These are phyloP conservation scores for Nasonovia ribisnigri DNA, from an alignment of 2,888 invertebrate genomes.

Conservation along the genomic window DNA sequence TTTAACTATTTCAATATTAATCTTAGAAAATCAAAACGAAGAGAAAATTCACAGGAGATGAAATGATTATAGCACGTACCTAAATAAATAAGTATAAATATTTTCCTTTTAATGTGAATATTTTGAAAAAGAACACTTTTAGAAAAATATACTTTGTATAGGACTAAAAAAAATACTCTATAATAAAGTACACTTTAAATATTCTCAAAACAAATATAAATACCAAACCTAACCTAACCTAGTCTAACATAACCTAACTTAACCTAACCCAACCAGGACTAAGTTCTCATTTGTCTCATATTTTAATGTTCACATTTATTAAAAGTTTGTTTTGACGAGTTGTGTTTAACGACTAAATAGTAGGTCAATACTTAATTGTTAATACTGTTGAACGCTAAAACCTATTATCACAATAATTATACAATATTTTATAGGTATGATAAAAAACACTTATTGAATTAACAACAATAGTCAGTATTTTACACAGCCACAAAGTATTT, in stretches of 20 bases:
- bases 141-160: no score
- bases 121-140: no score
- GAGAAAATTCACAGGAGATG: not conserved
- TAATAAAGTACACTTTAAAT: not conserved
- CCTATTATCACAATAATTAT: not conserved
- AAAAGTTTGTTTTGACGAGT: not conserved
- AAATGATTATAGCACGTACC: not conserved
- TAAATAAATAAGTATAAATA: no score
- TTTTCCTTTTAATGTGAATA: no score
- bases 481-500: no score
- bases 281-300: not conserved
- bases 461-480: not conserved
- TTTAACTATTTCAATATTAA: not conserved
- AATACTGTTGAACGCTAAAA: no score
- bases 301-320: not conserved
- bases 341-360: not conserved
- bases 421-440: not conserved
- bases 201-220: not conserved
- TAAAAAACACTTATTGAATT: not conserved
- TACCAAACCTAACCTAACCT: no score
- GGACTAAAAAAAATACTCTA: no score
- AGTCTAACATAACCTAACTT: no score
- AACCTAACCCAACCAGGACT: no score
- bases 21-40: not conserved
- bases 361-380: no score